These are phyloP conservation scores for Sebastes miniatus DNA, from an alignment of 2,797 vertebrate species.

Conservation along the genomic window DNA sequence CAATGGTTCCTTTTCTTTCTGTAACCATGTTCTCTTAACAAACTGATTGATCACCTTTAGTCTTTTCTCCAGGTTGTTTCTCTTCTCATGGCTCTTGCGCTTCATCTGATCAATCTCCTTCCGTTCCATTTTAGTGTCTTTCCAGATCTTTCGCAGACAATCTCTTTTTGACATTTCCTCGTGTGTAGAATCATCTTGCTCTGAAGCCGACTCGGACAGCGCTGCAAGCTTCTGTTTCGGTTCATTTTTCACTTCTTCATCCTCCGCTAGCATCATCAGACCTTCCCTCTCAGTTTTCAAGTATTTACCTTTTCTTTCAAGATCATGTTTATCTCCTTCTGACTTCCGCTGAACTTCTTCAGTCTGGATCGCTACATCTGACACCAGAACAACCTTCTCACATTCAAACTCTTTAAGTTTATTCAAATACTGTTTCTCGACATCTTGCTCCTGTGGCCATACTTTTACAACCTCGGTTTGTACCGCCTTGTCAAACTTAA, in stretches of 20 bases:
- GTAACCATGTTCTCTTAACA: conserved; percentile 35
- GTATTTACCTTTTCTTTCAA: neutral
- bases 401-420: neutral
- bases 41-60: conserved; percentile 39
- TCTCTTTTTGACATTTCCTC: conserved; percentile 15
- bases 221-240: neutral
- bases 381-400: neutral
- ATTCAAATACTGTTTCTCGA: neutral
- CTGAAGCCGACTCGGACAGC: fast-evolving
- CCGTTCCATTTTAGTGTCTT: conserved; percentile 46
- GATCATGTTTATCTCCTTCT: neutral
- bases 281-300: neutral
- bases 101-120: conserved; percentile 65
- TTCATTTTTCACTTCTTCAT: neutral
- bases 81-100: conserved; percentile 48
- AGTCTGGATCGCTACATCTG: neutral
- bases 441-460: neutral
- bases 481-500: neutral
- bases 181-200: neutral
- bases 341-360: neutral
- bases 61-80: conserved; percentile 54
- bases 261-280: neutral
- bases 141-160: conserved; percentile 51
- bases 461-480: conserved; percentile 15
- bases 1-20: conserved; percentile 43